phyloP scores from a whole-genome alignment of 2,113 vertebrate species.

The Phaethon lepturus region DNA sequence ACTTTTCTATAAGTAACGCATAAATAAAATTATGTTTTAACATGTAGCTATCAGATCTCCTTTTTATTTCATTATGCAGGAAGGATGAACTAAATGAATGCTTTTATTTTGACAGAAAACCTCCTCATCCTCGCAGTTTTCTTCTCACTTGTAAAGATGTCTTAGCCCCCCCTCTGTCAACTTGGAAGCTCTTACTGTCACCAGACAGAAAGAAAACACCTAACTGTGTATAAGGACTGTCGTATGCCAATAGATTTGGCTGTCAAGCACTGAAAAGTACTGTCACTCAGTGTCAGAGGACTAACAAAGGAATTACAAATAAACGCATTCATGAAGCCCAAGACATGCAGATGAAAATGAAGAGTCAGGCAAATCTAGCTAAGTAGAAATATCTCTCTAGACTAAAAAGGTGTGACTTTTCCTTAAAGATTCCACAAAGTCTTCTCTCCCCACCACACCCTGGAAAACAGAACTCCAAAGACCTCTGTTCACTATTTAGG shows the following conservation, averaged over 20 bases:
- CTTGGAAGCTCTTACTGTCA: constrained; percentile 80
- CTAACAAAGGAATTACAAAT: constrained; percentile 82
- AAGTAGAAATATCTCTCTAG: constrained; percentile 16
- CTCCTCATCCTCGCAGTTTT: constrained; percentile 70
- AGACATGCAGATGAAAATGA: constrained; percentile 69
- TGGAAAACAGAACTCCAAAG: neutral
- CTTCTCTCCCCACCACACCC: rapidly evolving
- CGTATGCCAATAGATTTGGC: constrained; percentile 76
- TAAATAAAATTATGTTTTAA: constrained; percentile 58
- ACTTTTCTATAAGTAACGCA: constrained; percentile 45
- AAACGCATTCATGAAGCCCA: constrained; percentile 35
- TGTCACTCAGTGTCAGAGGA: constrained; percentile 79
- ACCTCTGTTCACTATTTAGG: neutral
- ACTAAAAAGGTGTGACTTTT: neutral
- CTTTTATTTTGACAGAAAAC: constrained; percentile 77
- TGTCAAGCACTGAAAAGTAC: constrained; percentile 77
- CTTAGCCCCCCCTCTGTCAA: constrained; percentile 75
- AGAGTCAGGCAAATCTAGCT: constrained; percentile 18
- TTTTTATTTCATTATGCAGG: constrained; percentile 38
- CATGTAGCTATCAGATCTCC: constrained; percentile 9
- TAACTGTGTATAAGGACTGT: constrained; percentile 63
- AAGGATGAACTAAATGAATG: constrained; percentile 65
- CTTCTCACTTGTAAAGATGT: constrained; percentile 69
- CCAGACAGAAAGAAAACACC: constrained; percentile 74
- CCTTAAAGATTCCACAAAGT: neutral